Percentiles rank a stretch among this genome's conserved stretches.
phyloP scores from a whole-genome alignment of 2,113 vertebrate genomes.

The Porphyrio hochstetteri region DNA sequence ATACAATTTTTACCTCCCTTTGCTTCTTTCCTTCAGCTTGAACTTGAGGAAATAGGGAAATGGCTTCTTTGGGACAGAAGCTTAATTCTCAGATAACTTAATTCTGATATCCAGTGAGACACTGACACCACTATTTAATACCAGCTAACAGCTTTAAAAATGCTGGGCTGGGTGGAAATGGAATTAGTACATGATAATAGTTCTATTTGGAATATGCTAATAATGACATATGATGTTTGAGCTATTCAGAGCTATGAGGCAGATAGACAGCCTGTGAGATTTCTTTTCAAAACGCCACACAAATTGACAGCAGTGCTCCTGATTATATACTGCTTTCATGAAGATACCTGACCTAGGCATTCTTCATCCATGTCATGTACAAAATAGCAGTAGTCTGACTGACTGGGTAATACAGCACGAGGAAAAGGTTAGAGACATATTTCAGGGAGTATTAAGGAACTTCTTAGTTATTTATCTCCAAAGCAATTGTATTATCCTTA shows the following conservation, averaged over 20 bases:
- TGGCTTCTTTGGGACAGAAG: not conserved
- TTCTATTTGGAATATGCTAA: not conserved
- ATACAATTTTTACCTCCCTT: not conserved
- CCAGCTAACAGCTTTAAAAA: not conserved
- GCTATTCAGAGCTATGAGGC: not conserved
- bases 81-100: not conserved
- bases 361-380: not conserved
- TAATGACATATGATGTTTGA: not conserved
- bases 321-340: not conserved
- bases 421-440: constrained; percentile 3
- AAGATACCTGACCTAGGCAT: not conserved
- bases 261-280: not conserved
- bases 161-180: not conserved
- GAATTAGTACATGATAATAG: not conserved
- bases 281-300: not conserved
- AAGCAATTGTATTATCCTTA: not conserved
- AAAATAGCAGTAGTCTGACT: not conserved
- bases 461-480: not conserved
- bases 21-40: not conserved
- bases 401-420: not conserved
- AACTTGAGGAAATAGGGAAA: not conserved
- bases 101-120: not conserved
- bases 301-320: not conserved
- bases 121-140: not conserved
- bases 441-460: constrained; percentile 6